phyloP scores from a whole-genome alignment of 2,888 invertebrate genomes.

The Ferdinandea cuprea region DNA sequence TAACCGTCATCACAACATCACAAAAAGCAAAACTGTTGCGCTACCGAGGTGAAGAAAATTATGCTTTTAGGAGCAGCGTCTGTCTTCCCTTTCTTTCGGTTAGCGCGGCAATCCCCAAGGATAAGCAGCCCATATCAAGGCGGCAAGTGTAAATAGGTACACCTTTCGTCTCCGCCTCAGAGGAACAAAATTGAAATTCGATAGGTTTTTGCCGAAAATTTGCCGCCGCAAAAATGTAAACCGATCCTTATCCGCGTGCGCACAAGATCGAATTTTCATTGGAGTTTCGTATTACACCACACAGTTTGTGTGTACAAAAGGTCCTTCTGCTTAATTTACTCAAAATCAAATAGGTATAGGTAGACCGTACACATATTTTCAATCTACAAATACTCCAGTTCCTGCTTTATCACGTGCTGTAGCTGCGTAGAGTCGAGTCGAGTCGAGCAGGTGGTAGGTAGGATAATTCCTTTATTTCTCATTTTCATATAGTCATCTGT shows the following conservation, averaged over 20 bases:
- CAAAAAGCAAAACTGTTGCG: slow-evolving; percentile 54
- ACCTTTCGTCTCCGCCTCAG: slow-evolving; percentile 43
- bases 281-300: slow-evolving; percentile 61
- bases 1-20: slow-evolving; percentile 7
- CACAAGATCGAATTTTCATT: slow-evolving; percentile 60
- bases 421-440: not conserved
- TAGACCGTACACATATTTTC: slow-evolving; percentile 13
- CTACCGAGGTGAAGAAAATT: slow-evolving; percentile 70
- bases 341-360: slow-evolving; percentile 22
- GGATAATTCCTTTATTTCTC: slow-evolving; percentile 49
- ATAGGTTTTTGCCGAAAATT: slow-evolving; percentile 56
- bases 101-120: slow-evolving; percentile 38
- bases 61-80: slow-evolving; percentile 22
- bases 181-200: slow-evolving; percentile 51
- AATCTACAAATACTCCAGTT: slow-evolving; percentile 36
- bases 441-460: slow-evolving; percentile 68
- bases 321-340: slow-evolving; percentile 67
- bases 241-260: slow-evolving; percentile 71
- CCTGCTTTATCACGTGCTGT: slow-evolving; percentile 50
- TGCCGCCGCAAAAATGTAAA: slow-evolving; percentile 52
- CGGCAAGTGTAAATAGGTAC: slow-evolving; percentile 72
- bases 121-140: slow-evolving; percentile 57
- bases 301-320: slow-evolving; percentile 43
- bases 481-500: slow-evolving; percentile 68
- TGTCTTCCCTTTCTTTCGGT: slow-evolving; percentile 18